Conservation (phyloP, 1,140 invertebrate species). For the Bombus polaris region DNA sequence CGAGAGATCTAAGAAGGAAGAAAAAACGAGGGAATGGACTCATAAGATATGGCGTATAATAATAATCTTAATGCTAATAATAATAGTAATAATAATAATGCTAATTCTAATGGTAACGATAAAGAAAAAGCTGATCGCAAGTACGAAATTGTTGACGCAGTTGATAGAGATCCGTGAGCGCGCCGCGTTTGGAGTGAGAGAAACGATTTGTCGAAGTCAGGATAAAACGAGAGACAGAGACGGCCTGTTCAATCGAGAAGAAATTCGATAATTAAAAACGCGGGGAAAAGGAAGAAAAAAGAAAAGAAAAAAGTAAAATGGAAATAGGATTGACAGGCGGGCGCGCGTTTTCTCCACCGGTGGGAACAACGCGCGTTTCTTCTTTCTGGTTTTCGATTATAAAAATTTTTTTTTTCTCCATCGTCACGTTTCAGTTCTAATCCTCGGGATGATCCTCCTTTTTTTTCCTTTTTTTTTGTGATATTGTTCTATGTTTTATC, state of each 20-base stretch:
- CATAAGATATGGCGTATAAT: conserved; percentile 36
- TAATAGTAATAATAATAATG: conserved; percentile 27
- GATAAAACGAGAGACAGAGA: background rate
- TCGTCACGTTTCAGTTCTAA: background rate
- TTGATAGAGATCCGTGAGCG: background rate
- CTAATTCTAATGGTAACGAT: conserved; percentile 16
- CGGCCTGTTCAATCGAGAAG: background rate
- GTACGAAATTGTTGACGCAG: background rate
- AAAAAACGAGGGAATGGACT: conserved; percentile 21
- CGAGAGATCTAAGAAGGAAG: conserved; percentile 10
- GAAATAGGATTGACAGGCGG: background rate
- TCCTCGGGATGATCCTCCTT: conserved; percentile 22
- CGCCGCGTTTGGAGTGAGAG: background rate
- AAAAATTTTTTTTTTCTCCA: conserved; percentile 36
- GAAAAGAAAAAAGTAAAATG: background rate
- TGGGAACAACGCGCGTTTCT: conserved; percentile 35
- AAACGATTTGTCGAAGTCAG: background rate
- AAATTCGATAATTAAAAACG: background rate
- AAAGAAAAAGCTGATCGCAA: background rate
- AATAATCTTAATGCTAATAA: conserved; percentile 27
- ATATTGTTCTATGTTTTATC: conserved; percentile 34
- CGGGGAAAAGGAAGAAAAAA: background rate
- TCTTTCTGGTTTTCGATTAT: conserved; percentile 34
- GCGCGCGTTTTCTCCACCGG: background rate
- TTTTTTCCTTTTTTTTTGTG: background rate